These are phyloP conservation scores for Gryllus longicercus DNA, from an alignment of 2,888 invertebrate species.

Conservation along the genomic window DNA sequence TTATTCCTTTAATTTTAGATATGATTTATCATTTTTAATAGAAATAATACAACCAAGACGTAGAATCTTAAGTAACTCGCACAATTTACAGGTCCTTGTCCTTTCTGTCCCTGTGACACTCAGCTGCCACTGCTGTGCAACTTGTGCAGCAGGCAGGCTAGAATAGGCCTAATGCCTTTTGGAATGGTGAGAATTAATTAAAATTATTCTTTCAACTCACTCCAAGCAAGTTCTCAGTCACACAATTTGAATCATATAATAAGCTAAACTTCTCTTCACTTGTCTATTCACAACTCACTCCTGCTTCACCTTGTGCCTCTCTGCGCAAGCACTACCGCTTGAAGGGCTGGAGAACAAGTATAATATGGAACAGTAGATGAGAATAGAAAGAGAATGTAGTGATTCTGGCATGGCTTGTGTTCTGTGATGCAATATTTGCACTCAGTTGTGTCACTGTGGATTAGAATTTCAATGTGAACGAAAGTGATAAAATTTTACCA, in stretches of 20 bases:
- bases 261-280: slow-evolving; percentile 19
- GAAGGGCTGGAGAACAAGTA: slow-evolving; percentile 24
- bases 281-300: slow-evolving; percentile 19
- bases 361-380: slow-evolving; percentile 24
- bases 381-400: slow-evolving; percentile 23
- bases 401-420: slow-evolving; percentile 22
- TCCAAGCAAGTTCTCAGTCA: slow-evolving; percentile 20
- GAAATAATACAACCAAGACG: too few species aligned
- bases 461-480: background rate
- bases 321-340: background rate
- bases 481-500: background rate
- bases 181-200: slow-evolving; percentile 22
- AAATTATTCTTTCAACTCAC: slow-evolving; percentile 18
- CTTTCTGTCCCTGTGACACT: background rate
- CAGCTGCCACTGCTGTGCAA: slow-evolving; percentile 7
- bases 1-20: too few species aligned
- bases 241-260: slow-evolving; percentile 19
- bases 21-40: too few species aligned
- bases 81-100: too few species aligned
- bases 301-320: background rate
- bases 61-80: too few species aligned
- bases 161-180: slow-evolving; percentile 24
- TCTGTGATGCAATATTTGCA: background rate
- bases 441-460: background rate
- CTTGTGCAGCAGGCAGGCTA: slow-evolving; percentile 22